phyloP scores from a whole-genome alignment of 1,140 invertebrate species.

The Drosophila dunni region DNA sequence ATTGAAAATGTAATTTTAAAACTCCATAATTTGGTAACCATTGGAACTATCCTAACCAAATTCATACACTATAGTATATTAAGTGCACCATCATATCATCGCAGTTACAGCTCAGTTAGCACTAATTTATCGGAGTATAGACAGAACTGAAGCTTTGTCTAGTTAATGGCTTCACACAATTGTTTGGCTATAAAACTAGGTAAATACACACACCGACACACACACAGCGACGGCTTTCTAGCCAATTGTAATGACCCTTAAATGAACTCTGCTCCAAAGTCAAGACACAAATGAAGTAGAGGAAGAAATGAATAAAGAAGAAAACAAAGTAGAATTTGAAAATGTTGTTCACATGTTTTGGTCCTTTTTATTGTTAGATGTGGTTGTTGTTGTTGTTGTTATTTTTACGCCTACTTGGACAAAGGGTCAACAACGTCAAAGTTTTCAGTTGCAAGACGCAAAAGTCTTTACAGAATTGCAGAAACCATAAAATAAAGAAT shows the following conservation, averaged over 20 bases:
- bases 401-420: slow-evolving; percentile 24
- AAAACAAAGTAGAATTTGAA: slow-evolving; percentile 4
- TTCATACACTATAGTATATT: too few species aligned
- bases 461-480: background rate
- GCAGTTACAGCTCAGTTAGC: too few species aligned
- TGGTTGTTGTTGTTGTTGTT: slow-evolving; percentile 2
- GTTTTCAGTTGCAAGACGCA: slow-evolving; percentile 3
- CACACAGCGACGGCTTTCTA: too few species aligned
- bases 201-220: too few species aligned
- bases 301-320: slow-evolving; percentile 1
- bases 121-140: too few species aligned
- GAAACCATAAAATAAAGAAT: background rate
- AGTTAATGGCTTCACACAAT: too few species aligned
- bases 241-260: slow-evolving; percentile 62
- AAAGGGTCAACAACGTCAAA: slow-evolving; percentile 27
- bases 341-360: slow-evolving; percentile 18
- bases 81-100: too few species aligned
- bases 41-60: too few species aligned
- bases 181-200: too few species aligned
- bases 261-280: slow-evolving; percentile 59
- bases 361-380: slow-evolving; percentile 1
- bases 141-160: too few species aligned
- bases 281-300: slow-evolving; percentile 21
- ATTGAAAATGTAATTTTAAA: too few species aligned
- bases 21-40: too few species aligned